Evolutionary conservation across 23 tunicate genomes (phyloP), one percentile per base, ranked within the genome.

Genomic region (Aplidium turbinatum): DNA sequence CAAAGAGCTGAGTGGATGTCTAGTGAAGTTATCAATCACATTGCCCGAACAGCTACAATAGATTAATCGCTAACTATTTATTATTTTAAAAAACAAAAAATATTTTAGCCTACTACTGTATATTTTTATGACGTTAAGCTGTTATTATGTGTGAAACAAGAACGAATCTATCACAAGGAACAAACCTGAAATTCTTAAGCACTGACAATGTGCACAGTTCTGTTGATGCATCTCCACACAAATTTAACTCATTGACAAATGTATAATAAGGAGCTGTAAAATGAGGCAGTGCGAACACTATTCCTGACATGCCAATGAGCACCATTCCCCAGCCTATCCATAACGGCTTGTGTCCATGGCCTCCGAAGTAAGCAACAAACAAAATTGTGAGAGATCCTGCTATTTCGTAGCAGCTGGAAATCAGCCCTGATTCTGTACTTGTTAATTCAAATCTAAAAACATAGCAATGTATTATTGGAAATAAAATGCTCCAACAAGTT

Each of bases 261-360:
- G 81, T 77, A 42, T 92, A 92, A 4, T 25, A 50, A 0, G 85
- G 86, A 54, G 93, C 93, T 20, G 63, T 22, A 64, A 86, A 93
- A 57, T 86, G 93, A 39, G 98, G 98, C 38, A 93, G 32, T 2
- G 93, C 47, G 57, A 85, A 93, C 1, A 81, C 33, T 35, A 93
- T 38, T 11, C 83, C 74, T 20, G 78, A 74, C 16, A 93, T 22
- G 0, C 98, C 94, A 33, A 84, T 73, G 34, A 92, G 11, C 30
- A 82, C 61, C 42, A 72, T 61, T 31, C 96, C 96, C 89, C 89
- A 82, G 5, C 89, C 96, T 23, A 89, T 40, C 96, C 89, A 82
- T 31, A 31, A 80, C 26, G 96, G 85, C 40, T 89, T 89, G 85
- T 82, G 81, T 0, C 89, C 85, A 22, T 72, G 60, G 23, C 80